Percentiles rank a stretch among this genome's conserved stretches.
These are phyloP conservation scores for Dermatemys mawii DNA, from an alignment of 2,113 vertebrate genomes.

Conservation along the genomic window DNA sequence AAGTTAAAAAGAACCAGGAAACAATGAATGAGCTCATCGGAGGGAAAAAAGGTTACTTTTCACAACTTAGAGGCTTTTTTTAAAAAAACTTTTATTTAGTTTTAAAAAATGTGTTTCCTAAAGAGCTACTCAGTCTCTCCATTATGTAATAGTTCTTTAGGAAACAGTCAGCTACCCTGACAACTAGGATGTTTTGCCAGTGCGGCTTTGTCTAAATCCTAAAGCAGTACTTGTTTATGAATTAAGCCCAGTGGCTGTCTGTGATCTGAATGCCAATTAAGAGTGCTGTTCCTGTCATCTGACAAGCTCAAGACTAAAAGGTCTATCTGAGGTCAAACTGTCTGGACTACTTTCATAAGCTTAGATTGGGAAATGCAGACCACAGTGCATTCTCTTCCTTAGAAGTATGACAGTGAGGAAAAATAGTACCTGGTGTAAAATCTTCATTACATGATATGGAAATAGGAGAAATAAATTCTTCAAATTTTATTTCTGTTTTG, in stretches of 20 bases:
- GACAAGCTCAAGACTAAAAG: constrained; percentile 79
- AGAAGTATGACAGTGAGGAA: not conserved
- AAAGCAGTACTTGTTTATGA: constrained; percentile 78
- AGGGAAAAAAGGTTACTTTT: constrained; percentile 78
- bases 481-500: not conserved
- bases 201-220: constrained; percentile 83
- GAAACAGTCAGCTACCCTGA: constrained; percentile 81
- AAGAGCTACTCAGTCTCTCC: constrained; percentile 78
- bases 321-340: constrained; percentile 80
- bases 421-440: constrained; percentile 10
- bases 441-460: not conserved
- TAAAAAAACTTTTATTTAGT: constrained; percentile 53
- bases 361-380: constrained; percentile 67
- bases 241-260: constrained; percentile 69
- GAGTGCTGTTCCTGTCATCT: constrained; percentile 64
- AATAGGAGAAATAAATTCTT: not conserved
- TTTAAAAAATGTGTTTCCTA: constrained; percentile 81
- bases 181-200: constrained; percentile 82
- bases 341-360: constrained; percentile 74
- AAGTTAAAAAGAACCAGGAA: constrained; percentile 80
- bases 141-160: constrained; percentile 86
- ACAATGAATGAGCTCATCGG: constrained; percentile 76
- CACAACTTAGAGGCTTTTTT: constrained; percentile 71
- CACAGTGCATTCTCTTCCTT: constrained; percentile 59
- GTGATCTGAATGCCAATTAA: constrained; percentile 85